Evolutionary conservation across 2,113 vertebrate species (phyloP).

Genomic region (Mastomys coucha): DNA sequence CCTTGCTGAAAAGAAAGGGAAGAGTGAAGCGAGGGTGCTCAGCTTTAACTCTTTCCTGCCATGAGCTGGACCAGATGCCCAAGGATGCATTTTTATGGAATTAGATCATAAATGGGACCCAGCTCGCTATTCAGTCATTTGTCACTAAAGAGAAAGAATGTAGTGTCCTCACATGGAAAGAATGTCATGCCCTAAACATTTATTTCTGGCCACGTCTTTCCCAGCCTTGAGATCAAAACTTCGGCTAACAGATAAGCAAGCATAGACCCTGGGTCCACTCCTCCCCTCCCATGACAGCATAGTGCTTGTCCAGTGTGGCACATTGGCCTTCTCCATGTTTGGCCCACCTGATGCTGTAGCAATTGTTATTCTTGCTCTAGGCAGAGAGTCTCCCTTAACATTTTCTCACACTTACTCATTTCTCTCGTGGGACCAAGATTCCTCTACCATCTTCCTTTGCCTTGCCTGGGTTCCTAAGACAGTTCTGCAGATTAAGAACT

Average conservation of each 20-base stretch:
- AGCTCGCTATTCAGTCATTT: conserved; percentile 77
- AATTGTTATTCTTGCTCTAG: conserved; percentile 38
- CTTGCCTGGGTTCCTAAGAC: conserved; percentile 37
- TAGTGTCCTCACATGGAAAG: conserved; percentile 82
- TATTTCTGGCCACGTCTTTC: conserved; percentile 81
- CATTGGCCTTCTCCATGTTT: neutral
- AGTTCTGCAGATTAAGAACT: neutral
- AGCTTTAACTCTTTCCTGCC: conserved; percentile 75
- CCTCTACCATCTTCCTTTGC: neutral
- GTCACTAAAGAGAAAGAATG: conserved; percentile 82
- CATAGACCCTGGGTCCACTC: neutral
- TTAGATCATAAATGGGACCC: conserved; percentile 81
- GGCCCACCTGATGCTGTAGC: neutral
- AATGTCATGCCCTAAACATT: conserved; percentile 83
- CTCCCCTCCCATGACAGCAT: neutral
- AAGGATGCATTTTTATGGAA: conserved; percentile 70
- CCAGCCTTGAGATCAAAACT: conserved; percentile 81
- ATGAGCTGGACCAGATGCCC: conserved; percentile 16
- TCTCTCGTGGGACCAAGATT: neutral
- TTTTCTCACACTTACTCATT: conserved; percentile 64
- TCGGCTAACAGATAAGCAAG: conserved; percentile 76
- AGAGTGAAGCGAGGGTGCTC: neutral
- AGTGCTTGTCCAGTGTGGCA: neutral
- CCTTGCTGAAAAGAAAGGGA: conserved; percentile 29
- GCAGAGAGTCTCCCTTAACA: neutral